A percentile compares a stretch with the other conserved stretches of the same genome.
phyloP scores from a whole-genome alignment of 2,113 vertebrate species.

The Actenoides hombroni region DNA sequence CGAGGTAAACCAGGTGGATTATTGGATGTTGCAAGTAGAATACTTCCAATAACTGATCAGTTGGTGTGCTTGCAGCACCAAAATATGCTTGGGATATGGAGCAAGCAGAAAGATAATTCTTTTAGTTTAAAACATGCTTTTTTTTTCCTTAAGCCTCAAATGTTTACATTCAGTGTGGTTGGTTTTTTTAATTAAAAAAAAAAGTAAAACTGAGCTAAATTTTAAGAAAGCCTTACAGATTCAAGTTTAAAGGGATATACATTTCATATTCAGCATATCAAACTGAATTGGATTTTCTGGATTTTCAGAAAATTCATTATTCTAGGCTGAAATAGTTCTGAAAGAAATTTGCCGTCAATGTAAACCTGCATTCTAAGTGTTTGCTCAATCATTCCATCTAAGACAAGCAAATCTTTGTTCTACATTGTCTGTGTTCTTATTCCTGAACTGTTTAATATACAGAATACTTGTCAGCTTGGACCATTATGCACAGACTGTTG shows the following conservation, averaged over 20 bases:
- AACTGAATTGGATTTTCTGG: neutral
- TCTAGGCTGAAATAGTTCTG: neutral
- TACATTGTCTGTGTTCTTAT: neutral
- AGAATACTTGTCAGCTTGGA: neutral
- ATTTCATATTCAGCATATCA: neutral
- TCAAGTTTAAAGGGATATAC: neutral
- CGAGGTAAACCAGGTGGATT: neutral
- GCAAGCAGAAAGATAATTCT: neutral
- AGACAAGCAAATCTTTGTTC: neutral
- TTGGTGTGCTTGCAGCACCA: neutral
- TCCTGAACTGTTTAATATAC: neutral
- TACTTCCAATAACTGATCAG: neutral
- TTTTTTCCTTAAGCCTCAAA: neutral
- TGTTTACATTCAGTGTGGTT: neutral
- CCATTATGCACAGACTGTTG: neutral
- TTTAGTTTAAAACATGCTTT: neutral
- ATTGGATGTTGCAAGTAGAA: neutral
- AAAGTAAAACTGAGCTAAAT: neutral
- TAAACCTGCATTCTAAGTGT: neutral
- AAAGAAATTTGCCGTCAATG: neutral
- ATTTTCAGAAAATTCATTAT: neutral
- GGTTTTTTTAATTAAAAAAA: neutral
- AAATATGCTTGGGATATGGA: neutral
- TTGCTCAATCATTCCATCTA: neutral
- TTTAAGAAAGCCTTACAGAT: neutral